These are phyloP conservation scores for Drosophila kuntzei DNA, from an alignment of 2,888 invertebrate genomes.

Conservation along the genomic window DNA sequence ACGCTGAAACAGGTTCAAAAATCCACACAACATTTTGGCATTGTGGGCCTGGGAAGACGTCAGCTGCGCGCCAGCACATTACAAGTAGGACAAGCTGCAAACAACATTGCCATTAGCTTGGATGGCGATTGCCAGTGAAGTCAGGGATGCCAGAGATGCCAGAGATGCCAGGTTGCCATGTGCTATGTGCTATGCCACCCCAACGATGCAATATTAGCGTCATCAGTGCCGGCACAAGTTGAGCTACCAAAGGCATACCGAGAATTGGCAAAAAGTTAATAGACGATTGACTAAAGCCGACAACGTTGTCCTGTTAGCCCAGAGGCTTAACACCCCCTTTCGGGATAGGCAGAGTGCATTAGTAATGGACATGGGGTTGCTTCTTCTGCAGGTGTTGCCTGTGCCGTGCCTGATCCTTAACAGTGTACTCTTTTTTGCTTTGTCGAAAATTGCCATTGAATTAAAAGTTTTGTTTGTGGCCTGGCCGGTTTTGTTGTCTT, in stretches of 20 bases:
- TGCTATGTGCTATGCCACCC: slow-evolving; percentile 11
- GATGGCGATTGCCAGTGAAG: slow-evolving; percentile 6
- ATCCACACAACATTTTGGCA: slow-evolving; percentile 58
- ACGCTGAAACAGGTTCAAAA: slow-evolving; percentile 74
- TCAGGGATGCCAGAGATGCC: neutral
- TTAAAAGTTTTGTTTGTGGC: slow-evolving; percentile 70
- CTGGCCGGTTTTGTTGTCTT: slow-evolving; percentile 75
- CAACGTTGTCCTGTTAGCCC: slow-evolving; percentile 52
- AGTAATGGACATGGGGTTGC: slow-evolving; percentile 57
- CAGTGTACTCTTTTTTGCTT: neutral
- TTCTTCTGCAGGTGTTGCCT: slow-evolving; percentile 72
- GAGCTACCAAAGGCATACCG: slow-evolving; percentile 9
- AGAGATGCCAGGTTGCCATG: slow-evolving; percentile 16
- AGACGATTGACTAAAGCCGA: slow-evolving; percentile 81
- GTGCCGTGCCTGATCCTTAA: slow-evolving; percentile 51
- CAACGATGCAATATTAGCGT: slow-evolving; percentile 66
- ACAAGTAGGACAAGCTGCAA: slow-evolving; percentile 80
- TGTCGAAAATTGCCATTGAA: slow-evolving; percentile 52
- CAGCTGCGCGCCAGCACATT: slow-evolving; percentile 80
- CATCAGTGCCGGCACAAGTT: slow-evolving; percentile 51
- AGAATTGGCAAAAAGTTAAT: slow-evolving; percentile 82
- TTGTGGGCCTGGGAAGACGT: slow-evolving; percentile 74
- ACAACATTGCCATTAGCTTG: slow-evolving; percentile 77
- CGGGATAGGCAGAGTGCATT: slow-evolving; percentile 76
- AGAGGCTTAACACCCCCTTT: slow-evolving; percentile 75